phyloP scores from a whole-genome alignment of 2,113 vertebrate species.

The Ploceus nigricollis region DNA sequence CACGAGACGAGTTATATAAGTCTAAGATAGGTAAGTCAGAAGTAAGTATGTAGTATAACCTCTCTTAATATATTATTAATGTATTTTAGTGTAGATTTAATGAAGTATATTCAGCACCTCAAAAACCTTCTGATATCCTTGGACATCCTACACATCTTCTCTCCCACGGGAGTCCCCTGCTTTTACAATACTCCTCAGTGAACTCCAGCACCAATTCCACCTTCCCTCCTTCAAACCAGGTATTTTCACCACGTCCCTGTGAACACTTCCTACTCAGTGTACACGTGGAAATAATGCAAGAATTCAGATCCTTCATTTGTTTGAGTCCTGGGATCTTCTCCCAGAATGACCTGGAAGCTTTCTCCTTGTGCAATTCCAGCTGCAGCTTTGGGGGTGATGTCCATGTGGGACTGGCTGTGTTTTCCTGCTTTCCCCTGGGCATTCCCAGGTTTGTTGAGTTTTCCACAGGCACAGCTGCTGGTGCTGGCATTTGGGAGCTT shows the following conservation, averaged over 20 bases:
- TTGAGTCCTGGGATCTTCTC: background rate
- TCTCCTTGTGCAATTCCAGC: background rate
- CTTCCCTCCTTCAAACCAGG: background rate
- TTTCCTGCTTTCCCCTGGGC: background rate
- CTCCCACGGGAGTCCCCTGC: no score
- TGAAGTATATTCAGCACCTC: no score
- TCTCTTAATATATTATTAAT: no score
- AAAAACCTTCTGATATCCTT: no score
- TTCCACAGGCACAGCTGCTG: background rate
- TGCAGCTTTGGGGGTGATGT: background rate
- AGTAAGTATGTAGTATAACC: no score
- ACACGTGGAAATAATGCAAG: background rate
- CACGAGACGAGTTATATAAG: no score
- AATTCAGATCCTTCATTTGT: background rate
- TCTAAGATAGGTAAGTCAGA: no score
- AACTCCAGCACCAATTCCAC: background rate
- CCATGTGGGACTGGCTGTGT: background rate
- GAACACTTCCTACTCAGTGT: rapidly evolving
- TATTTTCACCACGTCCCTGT: background rate
- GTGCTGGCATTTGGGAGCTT: background rate
- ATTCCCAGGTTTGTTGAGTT: background rate
- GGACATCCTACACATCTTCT: no score
- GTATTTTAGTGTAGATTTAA: no score
- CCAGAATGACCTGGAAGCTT: background rate
- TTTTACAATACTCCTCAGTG: no score